A percentile compares a stretch with the other conserved stretches of the same genome.
Conservation (phyloP, 2,113 vertebrate genomes). For the Neodontobutis hainanensis region DNA sequence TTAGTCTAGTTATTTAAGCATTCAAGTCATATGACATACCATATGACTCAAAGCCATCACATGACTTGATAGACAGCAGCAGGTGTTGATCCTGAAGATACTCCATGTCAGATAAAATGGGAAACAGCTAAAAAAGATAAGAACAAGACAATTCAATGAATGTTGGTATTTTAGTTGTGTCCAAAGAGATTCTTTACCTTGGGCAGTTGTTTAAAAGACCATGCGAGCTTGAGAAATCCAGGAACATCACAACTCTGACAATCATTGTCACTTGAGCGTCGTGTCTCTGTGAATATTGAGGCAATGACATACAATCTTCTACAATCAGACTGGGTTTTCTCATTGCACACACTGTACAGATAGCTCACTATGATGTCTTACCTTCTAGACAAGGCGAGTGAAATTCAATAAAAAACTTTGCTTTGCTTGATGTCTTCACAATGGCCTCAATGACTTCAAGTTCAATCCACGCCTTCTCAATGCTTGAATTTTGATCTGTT, state of each 20-base stretch:
- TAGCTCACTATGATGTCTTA: constrained; percentile 25
- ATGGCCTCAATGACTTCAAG: constrained; percentile 85
- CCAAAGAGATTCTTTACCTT: constrained; percentile 71
- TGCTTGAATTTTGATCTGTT: constrained; percentile 65
- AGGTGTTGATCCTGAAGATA: constrained; percentile 86
- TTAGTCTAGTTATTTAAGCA: too few species aligned
- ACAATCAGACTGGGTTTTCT: background rate
- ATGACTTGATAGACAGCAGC: constrained; percentile 86
- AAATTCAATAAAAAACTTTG: constrained; percentile 88
- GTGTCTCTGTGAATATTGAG: constrained; percentile 73
- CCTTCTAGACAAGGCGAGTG: constrained; percentile 86
- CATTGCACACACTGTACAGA: background rate
- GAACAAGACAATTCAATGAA: constrained; percentile 14
- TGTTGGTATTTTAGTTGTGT: background rate
- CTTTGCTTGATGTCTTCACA: constrained; percentile 85
- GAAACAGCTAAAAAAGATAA: constrained; percentile 75
- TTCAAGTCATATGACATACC: constrained; percentile 66
- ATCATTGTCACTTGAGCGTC: constrained; percentile 83
- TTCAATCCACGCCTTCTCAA: constrained; percentile 82
- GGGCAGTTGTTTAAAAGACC: constrained; percentile 85
- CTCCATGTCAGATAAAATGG: constrained; percentile 82
- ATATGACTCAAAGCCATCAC: constrained; percentile 90
- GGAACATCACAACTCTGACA: constrained; percentile 83
- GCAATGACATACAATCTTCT: background rate
- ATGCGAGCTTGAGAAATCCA: constrained; percentile 85